These are phyloP conservation scores for Scleropages formosus DNA, from an alignment of 2,797 vertebrate species.

Conservation along the genomic window DNA sequence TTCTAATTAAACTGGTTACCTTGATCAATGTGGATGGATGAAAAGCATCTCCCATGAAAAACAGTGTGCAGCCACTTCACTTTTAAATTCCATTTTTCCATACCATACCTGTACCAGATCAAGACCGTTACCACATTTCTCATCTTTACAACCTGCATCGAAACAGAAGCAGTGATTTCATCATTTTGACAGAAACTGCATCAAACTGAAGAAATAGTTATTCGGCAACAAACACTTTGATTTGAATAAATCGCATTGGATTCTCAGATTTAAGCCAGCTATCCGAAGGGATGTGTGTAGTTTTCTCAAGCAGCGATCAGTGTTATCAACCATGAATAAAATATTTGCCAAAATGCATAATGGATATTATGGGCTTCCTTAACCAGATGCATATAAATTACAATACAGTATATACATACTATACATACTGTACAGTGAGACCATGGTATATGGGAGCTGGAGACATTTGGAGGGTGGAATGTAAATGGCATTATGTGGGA, in stretches of 20 bases:
- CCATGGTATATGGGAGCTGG: background rate
- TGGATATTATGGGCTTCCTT: too few species aligned
- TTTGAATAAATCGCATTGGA: background rate
- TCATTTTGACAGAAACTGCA: background rate
- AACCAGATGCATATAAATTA: too few species aligned
- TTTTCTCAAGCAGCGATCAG: too few species aligned
- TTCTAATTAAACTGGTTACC: slow-evolving; percentile 55
- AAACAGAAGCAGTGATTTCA: background rate
- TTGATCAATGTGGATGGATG: slow-evolving; percentile 50
- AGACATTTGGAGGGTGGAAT: slow-evolving; percentile 9
- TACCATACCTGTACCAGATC: background rate
- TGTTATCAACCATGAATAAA: too few species aligned
- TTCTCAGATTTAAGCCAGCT: too few species aligned
- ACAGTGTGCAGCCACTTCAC: slow-evolving; percentile 48
- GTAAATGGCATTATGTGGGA: background rate
- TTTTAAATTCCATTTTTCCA: slow-evolving; percentile 31
- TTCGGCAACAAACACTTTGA: background rate
- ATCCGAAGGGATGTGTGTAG: too few species aligned
- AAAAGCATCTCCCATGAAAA: slow-evolving; percentile 44
- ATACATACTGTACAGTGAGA: too few species aligned
- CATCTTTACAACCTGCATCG: background rate
- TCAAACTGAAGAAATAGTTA: too few species aligned
- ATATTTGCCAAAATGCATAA: too few species aligned
- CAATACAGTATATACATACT: too few species aligned
- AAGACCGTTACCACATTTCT: background rate